phyloP scores from a whole-genome alignment of 2,113 vertebrate genomes.

The Panthera tigris region DNA sequence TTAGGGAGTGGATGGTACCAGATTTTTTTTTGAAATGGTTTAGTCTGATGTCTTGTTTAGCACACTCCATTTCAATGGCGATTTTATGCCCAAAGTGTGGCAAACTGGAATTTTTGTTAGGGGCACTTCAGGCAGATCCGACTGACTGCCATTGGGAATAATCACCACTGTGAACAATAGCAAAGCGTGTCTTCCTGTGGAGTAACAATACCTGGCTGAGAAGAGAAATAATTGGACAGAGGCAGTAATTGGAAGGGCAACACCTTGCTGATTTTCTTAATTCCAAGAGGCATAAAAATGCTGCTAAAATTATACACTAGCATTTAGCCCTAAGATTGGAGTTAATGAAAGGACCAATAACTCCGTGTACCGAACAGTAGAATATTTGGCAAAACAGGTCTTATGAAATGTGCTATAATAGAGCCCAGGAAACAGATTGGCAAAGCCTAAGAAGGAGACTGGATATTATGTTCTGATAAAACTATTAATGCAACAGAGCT shows the following conservation, averaged over 20 bases:
- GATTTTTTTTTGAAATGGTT: constrained; percentile 26
- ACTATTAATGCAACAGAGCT: background rate
- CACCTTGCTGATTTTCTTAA: background rate
- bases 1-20: background rate
- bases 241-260: background rate
- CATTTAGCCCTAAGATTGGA: background rate
- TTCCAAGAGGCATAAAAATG: constrained; percentile 2
- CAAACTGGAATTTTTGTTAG: constrained; percentile 7
- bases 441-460: background rate
- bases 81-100: constrained; percentile 19
- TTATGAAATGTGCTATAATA: background rate
- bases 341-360: background rate
- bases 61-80: background rate
- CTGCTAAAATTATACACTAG: constrained; percentile 8
- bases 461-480: background rate
- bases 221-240: constrained; percentile 3
- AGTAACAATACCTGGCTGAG: background rate
- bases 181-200: background rate
- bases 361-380: background rate
- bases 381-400: background rate
- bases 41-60: constrained; percentile 20
- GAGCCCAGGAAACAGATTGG: background rate
- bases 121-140: background rate
- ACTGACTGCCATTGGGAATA: background rate
- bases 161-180: background rate